Evolutionary conservation across 2,888 invertebrate species (phyloP).

Genomic region (Danaus chrysippus): DNA sequence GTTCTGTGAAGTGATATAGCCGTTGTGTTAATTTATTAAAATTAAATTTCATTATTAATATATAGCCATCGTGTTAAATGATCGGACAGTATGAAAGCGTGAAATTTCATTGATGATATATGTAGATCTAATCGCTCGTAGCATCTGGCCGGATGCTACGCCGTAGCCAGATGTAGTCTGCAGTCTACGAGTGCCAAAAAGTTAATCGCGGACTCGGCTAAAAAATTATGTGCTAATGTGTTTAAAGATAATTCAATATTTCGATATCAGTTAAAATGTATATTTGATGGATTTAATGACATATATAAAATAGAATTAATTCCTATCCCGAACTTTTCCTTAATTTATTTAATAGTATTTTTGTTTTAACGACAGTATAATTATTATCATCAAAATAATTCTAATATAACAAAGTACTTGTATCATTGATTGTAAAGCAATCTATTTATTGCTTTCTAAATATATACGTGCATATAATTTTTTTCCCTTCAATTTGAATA

Average conservation of each 20-base stretch:
- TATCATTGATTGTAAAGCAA: too few relatives aligned
- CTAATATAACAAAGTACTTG: too few relatives aligned
- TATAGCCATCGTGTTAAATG: not conserved
- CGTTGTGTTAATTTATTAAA: not conserved
- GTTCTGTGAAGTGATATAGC: conserved; percentile 44
- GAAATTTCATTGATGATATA: conserved; percentile 31
- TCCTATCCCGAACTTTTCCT: too few relatives aligned
- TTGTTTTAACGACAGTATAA: too few relatives aligned
- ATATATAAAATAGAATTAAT: too few relatives aligned
- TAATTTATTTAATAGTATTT: too few relatives aligned
- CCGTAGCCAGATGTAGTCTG: conserved; percentile 11
- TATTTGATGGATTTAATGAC: too few relatives aligned
- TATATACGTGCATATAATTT: not conserved
- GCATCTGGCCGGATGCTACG: conserved; percentile 23
- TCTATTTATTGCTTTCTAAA: too few relatives aligned
- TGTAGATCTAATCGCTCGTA: conserved; percentile 23
- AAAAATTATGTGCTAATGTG: not conserved
- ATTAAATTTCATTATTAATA: not conserved
- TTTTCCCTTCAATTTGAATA: not conserved
- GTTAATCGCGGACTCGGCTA: not conserved
- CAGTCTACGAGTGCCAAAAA: conserved; percentile 7
- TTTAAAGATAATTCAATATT: not conserved
- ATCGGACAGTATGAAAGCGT: conserved; percentile 11
- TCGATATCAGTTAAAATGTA: not conserved
- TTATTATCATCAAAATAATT: too few relatives aligned